Conservation (phyloP, 2,113 vertebrate species). For the Scopus umbretta region DNA sequence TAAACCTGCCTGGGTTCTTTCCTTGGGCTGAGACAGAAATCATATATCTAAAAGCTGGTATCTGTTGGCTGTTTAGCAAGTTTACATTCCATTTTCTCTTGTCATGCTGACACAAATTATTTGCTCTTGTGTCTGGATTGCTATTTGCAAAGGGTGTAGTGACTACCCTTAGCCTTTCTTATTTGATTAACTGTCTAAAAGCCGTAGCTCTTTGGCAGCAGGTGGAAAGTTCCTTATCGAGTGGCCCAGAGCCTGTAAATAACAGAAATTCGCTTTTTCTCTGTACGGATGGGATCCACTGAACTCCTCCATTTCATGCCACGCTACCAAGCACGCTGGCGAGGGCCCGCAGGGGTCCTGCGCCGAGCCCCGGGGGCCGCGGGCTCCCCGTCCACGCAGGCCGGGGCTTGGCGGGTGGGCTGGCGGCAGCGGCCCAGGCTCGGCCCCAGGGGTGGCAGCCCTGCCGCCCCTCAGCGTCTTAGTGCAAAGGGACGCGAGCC, state of each 20-base stretch:
- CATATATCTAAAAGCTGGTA: not conserved
- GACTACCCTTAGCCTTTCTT: not conserved
- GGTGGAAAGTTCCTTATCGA: not conserved
- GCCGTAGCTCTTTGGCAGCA: not conserved
- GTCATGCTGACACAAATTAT: constrained; percentile 22
- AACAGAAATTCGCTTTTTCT: not conserved
- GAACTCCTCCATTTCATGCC: not conserved
- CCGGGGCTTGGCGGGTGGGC: not conserved
- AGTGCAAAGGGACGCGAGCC: not conserved
- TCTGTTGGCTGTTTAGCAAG: constrained; percentile 7
- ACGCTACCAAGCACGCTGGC: rapidly evolving
- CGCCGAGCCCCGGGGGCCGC: rapidly evolving
- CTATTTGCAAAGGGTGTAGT: constrained; percentile 19
- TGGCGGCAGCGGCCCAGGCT: not conserved
- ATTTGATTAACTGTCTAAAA: constrained; percentile 16
- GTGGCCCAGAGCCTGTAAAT: not conserved
- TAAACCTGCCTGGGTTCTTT: not conserved
- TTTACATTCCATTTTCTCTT: constrained; percentile 36
- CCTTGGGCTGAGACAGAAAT: not conserved
- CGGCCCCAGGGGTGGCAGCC: not conserved
- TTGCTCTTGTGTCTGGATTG: constrained; percentile 27
- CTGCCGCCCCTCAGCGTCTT: not conserved
- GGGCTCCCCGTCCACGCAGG: not conserved
- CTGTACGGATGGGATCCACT: not conserved
- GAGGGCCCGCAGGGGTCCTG: rapidly evolving